Percentiles rank a stretch among this genome's conserved stretches.
Conservation (phyloP, 2,888 invertebrate species). For the Lepidocyrtoides sp. region DNA sequence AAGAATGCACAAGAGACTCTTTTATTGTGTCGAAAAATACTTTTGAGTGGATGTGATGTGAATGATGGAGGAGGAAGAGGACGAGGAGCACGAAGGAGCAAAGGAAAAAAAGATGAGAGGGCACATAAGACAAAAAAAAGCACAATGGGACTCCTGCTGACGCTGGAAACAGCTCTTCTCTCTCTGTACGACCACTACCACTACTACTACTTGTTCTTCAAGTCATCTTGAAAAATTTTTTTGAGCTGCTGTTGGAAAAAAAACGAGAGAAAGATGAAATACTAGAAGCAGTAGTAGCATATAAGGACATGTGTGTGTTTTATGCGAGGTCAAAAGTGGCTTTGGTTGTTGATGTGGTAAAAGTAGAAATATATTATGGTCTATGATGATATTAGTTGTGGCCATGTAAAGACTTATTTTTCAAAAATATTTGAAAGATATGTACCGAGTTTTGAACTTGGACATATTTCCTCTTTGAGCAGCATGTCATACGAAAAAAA, state of each 20-base stretch:
- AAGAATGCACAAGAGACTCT: conserved; percentile 70
- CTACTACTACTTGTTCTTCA: conserved; percentile 15
- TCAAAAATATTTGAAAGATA: too few species aligned
- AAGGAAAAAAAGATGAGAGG: conserved; percentile 9
- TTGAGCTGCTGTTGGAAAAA: conserved; percentile 23
- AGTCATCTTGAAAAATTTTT: conserved; percentile 41
- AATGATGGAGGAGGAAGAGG: conserved; percentile 51
- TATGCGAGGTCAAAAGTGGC: conserved; percentile 45
- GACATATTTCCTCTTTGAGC: background rate
- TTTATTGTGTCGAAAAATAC: conserved; percentile 65
- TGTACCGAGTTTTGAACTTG: conserved; percentile 30
- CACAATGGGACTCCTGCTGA: conserved; percentile 53
- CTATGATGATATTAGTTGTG: background rate
- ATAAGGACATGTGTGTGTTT: conserved; percentile 21
- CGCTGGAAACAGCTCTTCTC: background rate
- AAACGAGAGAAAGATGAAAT: background rate
- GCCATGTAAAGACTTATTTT: too few species aligned
- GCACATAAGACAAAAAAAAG: conserved; percentile 16
- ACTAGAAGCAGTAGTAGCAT: background rate
- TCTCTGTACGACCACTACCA: background rate
- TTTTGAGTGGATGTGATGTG: conserved; percentile 61
- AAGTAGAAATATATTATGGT: background rate
- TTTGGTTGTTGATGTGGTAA: background rate
- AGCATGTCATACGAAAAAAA: background rate
- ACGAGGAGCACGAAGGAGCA: conserved; percentile 40